phyloP scores from a whole-genome alignment of 2,797 vertebrate genomes.

The Avahi laniger region DNA sequence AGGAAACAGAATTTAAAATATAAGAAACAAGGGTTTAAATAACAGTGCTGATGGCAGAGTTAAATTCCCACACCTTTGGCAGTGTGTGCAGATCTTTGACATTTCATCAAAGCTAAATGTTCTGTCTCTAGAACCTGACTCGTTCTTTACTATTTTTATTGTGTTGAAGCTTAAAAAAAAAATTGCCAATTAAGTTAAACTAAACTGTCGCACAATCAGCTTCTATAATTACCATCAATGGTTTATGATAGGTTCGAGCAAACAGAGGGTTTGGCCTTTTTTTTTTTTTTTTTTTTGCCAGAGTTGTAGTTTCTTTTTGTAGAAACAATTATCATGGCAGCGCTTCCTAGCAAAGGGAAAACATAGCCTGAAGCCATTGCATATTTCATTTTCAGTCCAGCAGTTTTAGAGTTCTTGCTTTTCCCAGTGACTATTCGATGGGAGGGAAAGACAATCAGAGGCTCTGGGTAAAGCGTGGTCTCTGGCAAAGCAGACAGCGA shows the following conservation, averaged over 20 bases:
- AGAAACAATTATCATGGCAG: conserved; percentile 84
- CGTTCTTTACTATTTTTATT: conserved; percentile 79
- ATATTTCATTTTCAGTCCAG: conserved; percentile 88
- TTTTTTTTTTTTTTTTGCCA: conserved; percentile 75
- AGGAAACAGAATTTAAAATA: background rate
- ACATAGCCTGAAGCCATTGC: conserved; percentile 81
- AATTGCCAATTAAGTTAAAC: conserved; percentile 81
- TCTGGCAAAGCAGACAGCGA: conserved; percentile 56
- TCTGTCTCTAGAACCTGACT: conserved; percentile 74
- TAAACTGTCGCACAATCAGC: conserved; percentile 78
- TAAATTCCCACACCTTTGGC: conserved; percentile 49
- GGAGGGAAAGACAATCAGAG: conserved; percentile 64
- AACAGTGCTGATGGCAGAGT: conserved; percentile 37
- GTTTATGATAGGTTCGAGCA: conserved; percentile 81
- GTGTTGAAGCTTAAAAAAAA: conserved; percentile 80
- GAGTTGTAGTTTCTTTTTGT: conserved; percentile 84
- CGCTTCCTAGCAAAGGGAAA: conserved; percentile 81
- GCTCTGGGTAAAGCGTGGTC: background rate
- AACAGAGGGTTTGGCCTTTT: conserved; percentile 64
- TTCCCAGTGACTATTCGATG: conserved; percentile 72
- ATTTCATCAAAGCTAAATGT: conserved; percentile 78
- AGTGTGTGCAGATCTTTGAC: conserved; percentile 61
- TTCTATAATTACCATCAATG: conserved; percentile 78
- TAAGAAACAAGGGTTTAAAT: conserved; percentile 16
- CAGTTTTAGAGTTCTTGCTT: conserved; percentile 85